Evolutionary conservation across 2,888 invertebrate species (phyloP).

Genomic region (Caenorhabditis uteleia): DNA sequence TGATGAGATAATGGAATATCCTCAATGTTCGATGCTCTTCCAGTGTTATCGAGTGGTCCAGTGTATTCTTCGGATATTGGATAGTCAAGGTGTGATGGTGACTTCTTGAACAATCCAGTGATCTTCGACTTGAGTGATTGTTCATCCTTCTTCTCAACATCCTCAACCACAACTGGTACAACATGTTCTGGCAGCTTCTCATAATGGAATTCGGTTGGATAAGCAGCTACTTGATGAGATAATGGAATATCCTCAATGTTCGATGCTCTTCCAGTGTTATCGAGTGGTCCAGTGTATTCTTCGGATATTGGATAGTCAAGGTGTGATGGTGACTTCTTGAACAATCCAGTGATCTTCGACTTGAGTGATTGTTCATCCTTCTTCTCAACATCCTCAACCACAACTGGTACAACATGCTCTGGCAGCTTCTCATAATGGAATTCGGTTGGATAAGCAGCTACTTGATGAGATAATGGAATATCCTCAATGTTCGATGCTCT

Average conservation of each 20-base stretch:
- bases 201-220: conserved; percentile 43
- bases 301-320: conserved; percentile 47
- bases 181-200: conserved; percentile 33
- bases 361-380: conserved; percentile 34
- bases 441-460: conserved; percentile 10
- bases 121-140: conserved; percentile 16
- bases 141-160: conserved; percentile 27
- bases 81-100: conserved; percentile 12
- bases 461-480: conserved; percentile 14
- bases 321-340: conserved; percentile 41
- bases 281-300: conserved; percentile 40
- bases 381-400: conserved; percentile 34
- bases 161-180: conserved; percentile 22
- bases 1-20: conserved; percentile 12
- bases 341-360: conserved; percentile 40
- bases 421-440: conserved; percentile 15
- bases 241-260: conserved; percentile 48
- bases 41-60: conserved; percentile 12
- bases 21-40: conserved; percentile 1
- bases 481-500: conserved; percentile 33
- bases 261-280: conserved; percentile 16
- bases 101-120: conserved; percentile 29
- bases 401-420: conserved; percentile 9
- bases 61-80: conserved; percentile 13
- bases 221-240: conserved; percentile 43